Base-by-base conservation (phyloP, 2,888 invertebrate species). In the Aromia moschata region DNA sequence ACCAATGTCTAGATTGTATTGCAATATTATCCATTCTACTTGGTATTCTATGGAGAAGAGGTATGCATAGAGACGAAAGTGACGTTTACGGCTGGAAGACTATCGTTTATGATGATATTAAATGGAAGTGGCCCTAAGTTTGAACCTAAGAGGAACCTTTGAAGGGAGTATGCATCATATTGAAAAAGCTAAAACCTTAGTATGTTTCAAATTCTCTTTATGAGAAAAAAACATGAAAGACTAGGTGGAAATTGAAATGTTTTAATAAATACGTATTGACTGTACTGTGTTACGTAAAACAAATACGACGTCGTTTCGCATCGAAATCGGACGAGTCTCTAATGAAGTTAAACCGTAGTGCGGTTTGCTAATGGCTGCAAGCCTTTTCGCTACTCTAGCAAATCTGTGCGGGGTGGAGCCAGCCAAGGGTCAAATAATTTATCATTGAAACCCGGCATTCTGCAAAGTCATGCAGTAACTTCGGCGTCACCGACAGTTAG, bases 371-470 rank as follows among this genome's bases (percentile, higher is more conserved):
- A 62, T 67, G 59, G 60, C 53, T 56, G 56, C 54, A 61, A 58
- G 63, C 65, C 61, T 60, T 57, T 64, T 66, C 57, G 64, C 66
- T 61, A 63, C 66, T 58, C 64, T 60, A 65, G 69, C 65, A 59
- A 67, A 68, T 64, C 65, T 58, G 64, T 62, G 56, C 61, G 61
- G 62, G 67, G 68, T 65, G 62, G 46, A 65, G 49, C 31, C 56
- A 31, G 61, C 53, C 57, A 67, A 58, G 70, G 70, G 71, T 69
- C 69, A 70, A 70, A 73, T 72, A 71, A 76, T 76, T 74, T 73
- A 76, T 76, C 75, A 74, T 72, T 69, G 69, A 68, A 69, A 49
- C 64, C 61, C 61, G 64, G 64, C 67, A 72, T 73, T 73, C 68
- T 70, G 75, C 75, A 70, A 67, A 70, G 72, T 76, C 75, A 76